Evolutionary conservation across 2,888 invertebrate species (phyloP).

Genomic region (Punctoribates punctum): DNA sequence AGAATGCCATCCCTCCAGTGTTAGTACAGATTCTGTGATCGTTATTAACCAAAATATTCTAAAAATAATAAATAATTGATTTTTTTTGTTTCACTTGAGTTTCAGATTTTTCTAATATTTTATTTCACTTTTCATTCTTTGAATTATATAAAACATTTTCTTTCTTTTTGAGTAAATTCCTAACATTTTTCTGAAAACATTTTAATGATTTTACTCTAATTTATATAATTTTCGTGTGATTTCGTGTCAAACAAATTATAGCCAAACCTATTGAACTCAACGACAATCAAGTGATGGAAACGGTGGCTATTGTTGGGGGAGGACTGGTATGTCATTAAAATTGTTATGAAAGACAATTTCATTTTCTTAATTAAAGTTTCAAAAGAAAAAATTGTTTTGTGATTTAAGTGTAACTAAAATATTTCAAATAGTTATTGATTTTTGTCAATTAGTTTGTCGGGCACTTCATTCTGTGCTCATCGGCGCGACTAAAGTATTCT

Average conservation of each 20-base stretch:
- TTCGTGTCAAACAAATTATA: neutral
- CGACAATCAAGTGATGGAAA: neutral
- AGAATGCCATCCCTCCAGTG: constrained; percentile 31
- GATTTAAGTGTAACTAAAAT: neutral
- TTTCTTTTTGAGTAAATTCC: neutral
- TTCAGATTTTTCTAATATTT: neutral
- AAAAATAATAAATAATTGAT: neutral
- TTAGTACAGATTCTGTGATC: constrained; percentile 22
- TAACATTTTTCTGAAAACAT: neutral
- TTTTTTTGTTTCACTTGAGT: neutral
- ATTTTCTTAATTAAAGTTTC: neutral
- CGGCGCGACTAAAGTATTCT: too few species aligned
- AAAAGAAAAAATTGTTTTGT: too few species aligned
- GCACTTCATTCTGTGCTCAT: too few species aligned
- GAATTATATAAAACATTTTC: neutral
- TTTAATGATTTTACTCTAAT: neutral
- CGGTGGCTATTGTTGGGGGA: constrained; percentile 49
- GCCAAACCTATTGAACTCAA: neutral
- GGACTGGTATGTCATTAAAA: constrained; percentile 49
- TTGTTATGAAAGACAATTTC: neutral
- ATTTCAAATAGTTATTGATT: too few species aligned
- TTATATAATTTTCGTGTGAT: neutral
- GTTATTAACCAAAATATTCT: neutral
- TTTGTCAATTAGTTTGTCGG: too few species aligned
- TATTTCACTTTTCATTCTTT: neutral